phyloP scores from a whole-genome alignment of 2,113 vertebrate species.

The Ptilorrhoa leucosticta region DNA sequence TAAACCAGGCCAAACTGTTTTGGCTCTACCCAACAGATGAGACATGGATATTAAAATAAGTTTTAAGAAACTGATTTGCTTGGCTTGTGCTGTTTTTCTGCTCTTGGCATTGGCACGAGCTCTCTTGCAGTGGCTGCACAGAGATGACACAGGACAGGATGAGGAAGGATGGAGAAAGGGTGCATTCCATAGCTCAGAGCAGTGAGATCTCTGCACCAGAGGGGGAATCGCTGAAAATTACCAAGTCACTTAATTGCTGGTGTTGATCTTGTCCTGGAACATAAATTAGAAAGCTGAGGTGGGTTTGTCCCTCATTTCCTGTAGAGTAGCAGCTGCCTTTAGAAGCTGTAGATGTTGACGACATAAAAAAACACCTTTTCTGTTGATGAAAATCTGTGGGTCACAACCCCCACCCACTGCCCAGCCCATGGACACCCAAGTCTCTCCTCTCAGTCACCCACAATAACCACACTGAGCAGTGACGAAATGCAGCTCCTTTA shows the following conservation, averaged over 20 bases:
- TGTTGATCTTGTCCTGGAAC: not conserved
- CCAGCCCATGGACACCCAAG: fast-evolving
- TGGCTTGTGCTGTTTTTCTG: constrained; percentile 50
- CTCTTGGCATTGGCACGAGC: not conserved
- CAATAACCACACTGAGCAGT: not conserved
- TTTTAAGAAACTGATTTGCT: constrained; percentile 72
- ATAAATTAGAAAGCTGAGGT: not conserved
- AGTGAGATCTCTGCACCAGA: not conserved
- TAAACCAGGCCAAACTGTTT: constrained; percentile 72
- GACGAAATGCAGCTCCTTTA: fast-evolving
- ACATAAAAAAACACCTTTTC: not conserved
- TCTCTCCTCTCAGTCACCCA: not conserved
- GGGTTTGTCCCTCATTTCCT: not conserved
- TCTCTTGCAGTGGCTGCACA: not conserved
- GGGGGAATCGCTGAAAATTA: fast-evolving
- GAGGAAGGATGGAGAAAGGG: not conserved
- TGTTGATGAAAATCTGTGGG: not conserved
- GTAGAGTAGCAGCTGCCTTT: not conserved
- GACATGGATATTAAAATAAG: constrained; percentile 76
- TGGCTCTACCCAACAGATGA: constrained; percentile 68
- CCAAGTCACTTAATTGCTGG: not conserved
- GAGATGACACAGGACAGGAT: not conserved
- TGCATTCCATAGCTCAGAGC: not conserved
- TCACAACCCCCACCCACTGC: fast-evolving
- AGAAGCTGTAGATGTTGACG: fast-evolving